Evolutionary conservation across 2,888 invertebrate species (phyloP).

Genomic region (Phengaris alcon): DNA sequence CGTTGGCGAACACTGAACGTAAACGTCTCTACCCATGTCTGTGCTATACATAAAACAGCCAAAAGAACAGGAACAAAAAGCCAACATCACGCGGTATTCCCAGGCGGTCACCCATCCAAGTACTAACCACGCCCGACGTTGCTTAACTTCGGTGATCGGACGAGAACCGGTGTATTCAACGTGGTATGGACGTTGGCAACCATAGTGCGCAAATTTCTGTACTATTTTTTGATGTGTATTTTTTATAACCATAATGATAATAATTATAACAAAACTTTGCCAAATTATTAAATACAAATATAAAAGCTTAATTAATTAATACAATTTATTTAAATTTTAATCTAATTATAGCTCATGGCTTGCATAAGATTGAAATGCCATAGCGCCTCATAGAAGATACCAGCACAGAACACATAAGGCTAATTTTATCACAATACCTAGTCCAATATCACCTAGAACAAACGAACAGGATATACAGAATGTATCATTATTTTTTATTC

Average conservation of each 20-base stretch:
- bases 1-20: constrained; percentile 31
- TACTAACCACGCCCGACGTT: constrained; percentile 58
- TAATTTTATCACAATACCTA: background rate
- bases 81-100: background rate
- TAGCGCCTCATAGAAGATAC: no score
- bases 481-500: constrained; percentile 17
- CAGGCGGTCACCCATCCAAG: constrained; percentile 31
- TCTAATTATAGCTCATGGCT: no score
- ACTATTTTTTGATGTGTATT: no score
- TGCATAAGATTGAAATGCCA: no score
- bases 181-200: background rate
- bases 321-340: no score
- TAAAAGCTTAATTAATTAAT: no score
- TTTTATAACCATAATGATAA: no score
- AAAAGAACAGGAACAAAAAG: constrained; percentile 36
- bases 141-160: constrained; percentile 48
- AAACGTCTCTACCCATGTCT: constrained; percentile 30
- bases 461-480: background rate
- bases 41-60: no score
- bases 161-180: constrained; percentile 41
- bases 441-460: background rate
- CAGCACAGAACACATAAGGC: background rate
- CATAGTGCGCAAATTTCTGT: no score
- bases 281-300: no score
- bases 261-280: no score